Evolutionary conservation across 2,113 vertebrate species (phyloP).

Genomic region (Trachemys scripta): DNA sequence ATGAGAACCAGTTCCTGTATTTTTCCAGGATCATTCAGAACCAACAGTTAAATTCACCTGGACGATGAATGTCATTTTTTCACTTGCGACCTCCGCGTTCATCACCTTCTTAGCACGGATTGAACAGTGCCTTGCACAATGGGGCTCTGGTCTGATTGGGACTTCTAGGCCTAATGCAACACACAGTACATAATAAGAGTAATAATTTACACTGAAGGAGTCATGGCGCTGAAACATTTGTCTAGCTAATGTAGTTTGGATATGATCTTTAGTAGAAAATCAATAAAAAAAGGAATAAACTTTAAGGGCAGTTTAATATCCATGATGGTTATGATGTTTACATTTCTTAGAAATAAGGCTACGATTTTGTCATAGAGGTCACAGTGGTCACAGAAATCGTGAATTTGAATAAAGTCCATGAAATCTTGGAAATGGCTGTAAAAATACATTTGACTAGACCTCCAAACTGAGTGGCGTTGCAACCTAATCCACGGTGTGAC

Average conservation of each 20-base stretch:
- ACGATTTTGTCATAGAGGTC: neutral
- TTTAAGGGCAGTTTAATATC: conserved; percentile 43
- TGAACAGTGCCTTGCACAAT: conserved; percentile 22
- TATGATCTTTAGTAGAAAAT: neutral
- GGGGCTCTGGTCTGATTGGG: neutral
- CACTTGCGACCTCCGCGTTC: conserved; percentile 9
- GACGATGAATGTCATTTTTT: neutral
- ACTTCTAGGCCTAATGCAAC: neutral
- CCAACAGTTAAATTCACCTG: neutral
- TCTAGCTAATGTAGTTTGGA: neutral
- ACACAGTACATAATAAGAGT: neutral
- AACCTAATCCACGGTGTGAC: neutral
- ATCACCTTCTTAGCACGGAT: neutral
- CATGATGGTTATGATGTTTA: conserved; percentile 43
- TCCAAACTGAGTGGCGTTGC: neutral
- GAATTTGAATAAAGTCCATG: neutral
- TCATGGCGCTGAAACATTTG: conserved; percentile 29
- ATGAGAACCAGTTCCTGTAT: neutral
- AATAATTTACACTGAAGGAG: neutral
- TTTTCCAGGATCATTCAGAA: neutral
- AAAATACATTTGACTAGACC: neutral
- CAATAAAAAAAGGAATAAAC: neutral
- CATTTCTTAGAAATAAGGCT: conserved; percentile 4
- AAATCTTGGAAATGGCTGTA: neutral
- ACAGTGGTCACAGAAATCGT: neutral